Conservation (phyloP, 2,888 invertebrate species). For the Ischnus inquisitorius region DNA sequence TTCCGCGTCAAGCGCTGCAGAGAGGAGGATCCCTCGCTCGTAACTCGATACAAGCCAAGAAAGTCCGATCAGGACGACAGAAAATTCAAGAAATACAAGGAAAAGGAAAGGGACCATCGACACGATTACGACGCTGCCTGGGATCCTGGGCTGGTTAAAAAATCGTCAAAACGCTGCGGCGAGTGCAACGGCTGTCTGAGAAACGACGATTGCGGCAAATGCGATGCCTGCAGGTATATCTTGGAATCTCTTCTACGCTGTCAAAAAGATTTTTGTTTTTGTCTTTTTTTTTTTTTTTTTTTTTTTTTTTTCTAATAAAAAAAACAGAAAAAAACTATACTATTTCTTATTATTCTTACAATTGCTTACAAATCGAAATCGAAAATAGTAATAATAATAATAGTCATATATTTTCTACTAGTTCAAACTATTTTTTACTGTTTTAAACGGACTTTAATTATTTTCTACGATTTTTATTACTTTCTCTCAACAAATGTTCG, state of each 20-base stretch:
- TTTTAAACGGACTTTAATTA: no score
- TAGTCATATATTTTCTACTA: no score
- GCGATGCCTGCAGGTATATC: constrained; percentile 88
- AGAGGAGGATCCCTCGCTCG: constrained; percentile 92
- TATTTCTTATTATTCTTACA: no score
- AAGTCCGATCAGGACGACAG: constrained; percentile 81
- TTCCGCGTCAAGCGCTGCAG: constrained; percentile 87
- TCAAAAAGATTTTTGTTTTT: background rate
- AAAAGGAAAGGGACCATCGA: constrained; percentile 83
- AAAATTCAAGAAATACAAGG: constrained; percentile 80
- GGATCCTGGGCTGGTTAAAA: constrained; percentile 79
- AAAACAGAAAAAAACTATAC: no score
- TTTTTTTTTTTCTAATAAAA: no score
- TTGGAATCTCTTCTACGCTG: background rate
- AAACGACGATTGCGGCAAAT: constrained; percentile 90
- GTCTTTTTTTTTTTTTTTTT: background rate
- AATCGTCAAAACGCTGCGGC: constrained; percentile 88
- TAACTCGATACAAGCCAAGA: constrained; percentile 83
- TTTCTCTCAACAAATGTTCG: constrained; percentile 60
- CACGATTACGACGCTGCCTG: constrained; percentile 81
- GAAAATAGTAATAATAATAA: no score
- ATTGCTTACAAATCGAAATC: no score
- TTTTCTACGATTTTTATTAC: constrained; percentile 86
- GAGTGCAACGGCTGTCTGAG: constrained; percentile 91
- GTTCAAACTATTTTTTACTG: no score